Conservation (phyloP, 2,113 vertebrate species). For the Thunnus maccoyii region DNA sequence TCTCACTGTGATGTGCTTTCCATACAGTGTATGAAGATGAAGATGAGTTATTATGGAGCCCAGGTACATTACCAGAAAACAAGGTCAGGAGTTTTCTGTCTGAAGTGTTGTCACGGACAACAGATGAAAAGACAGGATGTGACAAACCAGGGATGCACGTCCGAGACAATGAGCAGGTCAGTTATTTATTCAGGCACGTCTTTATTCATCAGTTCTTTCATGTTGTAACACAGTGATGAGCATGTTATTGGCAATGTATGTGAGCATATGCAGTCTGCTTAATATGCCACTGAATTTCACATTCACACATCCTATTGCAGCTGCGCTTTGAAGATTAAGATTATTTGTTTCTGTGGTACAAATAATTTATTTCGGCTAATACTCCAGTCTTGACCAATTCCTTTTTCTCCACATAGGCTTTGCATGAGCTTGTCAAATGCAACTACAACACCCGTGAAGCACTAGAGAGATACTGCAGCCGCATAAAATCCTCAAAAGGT, state of each 20-base stretch:
- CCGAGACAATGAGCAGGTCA: constrained; percentile 94
- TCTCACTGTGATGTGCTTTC: not conserved
- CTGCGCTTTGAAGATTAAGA: not conserved
- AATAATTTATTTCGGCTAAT: not conserved
- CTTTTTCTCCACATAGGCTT: constrained; percentile 84
- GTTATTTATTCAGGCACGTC: constrained; percentile 15
- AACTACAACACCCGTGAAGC: constrained; percentile 93
- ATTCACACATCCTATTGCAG: not conserved
- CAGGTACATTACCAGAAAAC: constrained; percentile 89
- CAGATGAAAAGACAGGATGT: constrained; percentile 86
- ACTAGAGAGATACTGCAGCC: constrained; percentile 90
- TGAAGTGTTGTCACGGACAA: constrained; percentile 88
- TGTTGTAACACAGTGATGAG: constrained; percentile 7
- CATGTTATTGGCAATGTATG: not conserved
- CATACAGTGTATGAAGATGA: constrained; percentile 91
- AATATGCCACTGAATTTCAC: not conserved
- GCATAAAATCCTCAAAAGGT: constrained; percentile 91
- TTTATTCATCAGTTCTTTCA: not conserved
- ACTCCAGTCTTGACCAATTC: not conserved
- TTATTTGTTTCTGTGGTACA: not conserved
- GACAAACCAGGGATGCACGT: constrained; percentile 87
- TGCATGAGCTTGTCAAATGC: constrained; percentile 93
- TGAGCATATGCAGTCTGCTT: too few species aligned
- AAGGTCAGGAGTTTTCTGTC: constrained; percentile 93
- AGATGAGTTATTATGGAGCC: constrained; percentile 95